Evolutionary conservation across 2,888 invertebrate genomes (phyloP), one percentile per base, ranked within the genome.

Genomic region (Diadegma fenestrale): DNA sequence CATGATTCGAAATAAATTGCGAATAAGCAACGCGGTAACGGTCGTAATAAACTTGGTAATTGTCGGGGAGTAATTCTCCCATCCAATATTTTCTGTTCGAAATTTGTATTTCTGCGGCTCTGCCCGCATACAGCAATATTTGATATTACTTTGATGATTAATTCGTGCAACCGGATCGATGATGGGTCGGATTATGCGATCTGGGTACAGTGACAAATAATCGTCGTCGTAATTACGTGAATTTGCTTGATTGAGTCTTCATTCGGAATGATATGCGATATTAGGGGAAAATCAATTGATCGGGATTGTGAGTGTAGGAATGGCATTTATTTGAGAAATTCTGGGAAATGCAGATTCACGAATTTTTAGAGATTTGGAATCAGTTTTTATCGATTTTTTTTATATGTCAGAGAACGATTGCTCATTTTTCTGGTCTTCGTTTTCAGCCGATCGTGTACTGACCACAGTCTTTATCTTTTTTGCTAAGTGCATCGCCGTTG

Each of bases 361-460:
- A 58, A 2, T 58, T 26, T 58, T 1, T 12, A 12, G 22, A 22
- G 14, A 22, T 58, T 58, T 22, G 12, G 7, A 58, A 58, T 58
- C 0, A 58, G 26, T 58, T 58, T 58, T 5, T 12, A 14, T 51
- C 1, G 19, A 0, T 26, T 58, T n/a, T n/a, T n/a, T n/a, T n/a
- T 17, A n/a, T 48, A 1, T 3, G 17, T 45, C 0, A n/a, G 5
- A 58, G 10, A 1, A 26, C 3, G 58, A 58, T 26, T 22, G 22
- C n/a, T 33, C n/a, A n/a, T 33, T n/a, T 1, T 37, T 69, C n/a
- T 8, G 17, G 7, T 30, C 10, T 17, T 10, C 2, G n/a, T 72
- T 72, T 72, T 81, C 61, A 85, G 6, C 81, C 85, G 12, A 83
- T 78, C 10, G 71, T 82, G 37, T 83, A 83, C 48, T 73, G 79